Evolutionary conservation across 2,113 vertebrate genomes (phyloP).

Genomic region (Cricetomys ansorgei): DNA sequence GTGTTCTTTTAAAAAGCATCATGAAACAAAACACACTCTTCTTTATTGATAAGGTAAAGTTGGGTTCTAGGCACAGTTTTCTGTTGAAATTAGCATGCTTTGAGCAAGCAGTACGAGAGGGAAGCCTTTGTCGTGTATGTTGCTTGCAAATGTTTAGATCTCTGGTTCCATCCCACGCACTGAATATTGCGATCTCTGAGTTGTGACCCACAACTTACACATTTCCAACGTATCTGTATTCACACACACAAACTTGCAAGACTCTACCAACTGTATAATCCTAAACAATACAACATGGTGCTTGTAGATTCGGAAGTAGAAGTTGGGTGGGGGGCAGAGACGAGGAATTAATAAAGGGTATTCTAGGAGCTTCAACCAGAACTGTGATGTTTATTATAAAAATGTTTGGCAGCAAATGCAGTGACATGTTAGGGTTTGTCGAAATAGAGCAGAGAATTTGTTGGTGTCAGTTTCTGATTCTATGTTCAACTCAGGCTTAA

Average conservation of each 20-base stretch:
- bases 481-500: neutral
- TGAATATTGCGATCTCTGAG: neutral
- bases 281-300: neutral
- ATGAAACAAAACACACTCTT: neutral
- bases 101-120: neutral
- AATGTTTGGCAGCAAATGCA: neutral
- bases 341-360: neutral
- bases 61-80: conserved; percentile 3
- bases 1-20: neutral
- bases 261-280: no score
- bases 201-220: neutral
- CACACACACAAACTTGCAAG: neutral
- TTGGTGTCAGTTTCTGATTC: neutral
- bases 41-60: neutral
- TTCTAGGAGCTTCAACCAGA: neutral
- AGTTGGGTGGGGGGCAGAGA: neutral
- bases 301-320: neutral
- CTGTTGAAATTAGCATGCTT: neutral
- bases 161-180: neutral
- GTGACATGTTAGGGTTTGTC: conserved; percentile 6
- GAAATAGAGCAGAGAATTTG: neutral
- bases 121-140: neutral
- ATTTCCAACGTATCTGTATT: neutral
- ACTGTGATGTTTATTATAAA: neutral
- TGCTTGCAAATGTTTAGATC: neutral